Evolutionary conservation across 2,797 vertebrate genomes (phyloP), one percentile per base, ranked within the genome.

Genomic region (Microhierax caerulescens): DNA sequence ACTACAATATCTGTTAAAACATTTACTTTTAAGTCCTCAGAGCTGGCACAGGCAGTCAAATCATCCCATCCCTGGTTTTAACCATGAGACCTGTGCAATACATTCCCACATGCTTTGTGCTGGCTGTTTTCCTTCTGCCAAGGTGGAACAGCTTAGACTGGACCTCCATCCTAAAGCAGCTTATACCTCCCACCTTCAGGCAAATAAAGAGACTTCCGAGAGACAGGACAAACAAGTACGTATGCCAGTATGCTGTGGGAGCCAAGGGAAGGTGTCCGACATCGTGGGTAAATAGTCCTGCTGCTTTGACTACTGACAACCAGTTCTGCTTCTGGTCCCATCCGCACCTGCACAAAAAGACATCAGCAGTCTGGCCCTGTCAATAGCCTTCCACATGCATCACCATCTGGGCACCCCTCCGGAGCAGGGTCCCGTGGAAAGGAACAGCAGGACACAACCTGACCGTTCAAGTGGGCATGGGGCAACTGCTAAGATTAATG

Each of bases 121-220:
- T 15, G 8, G 48, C 39, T 37, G 8, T 4, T 65, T 76, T 74
- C 45, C 53, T 53, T 16, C 51, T 30, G 77, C 23, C 6, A 22
- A 84, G 65, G 34, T 86, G 9, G 50, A 91, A 87, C 25, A 75
- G 64, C 80, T 92, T 85, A 80, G 39, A 74, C 36, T 36, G 73
- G 45, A 88, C 85, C 85, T 92, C 64, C 4, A 2, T 84, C 65
- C 79, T 68, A 86, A 83, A 92, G 76, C 56, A 75, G 88, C 76
- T 92, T 80, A 77, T 11, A 85, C 36, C 73, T 90, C 82, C 88
- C 72, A 94, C 82, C 75, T 80, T 63, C 88, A 77, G 69, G 79
- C 64, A 92, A 93, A 67, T 17, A 10, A 68, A 79, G 60, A 74
- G 32, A 84, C 60, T 88, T 94, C 51, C 5, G 2, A 93, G 48